These are phyloP conservation scores for Cryptomyrus ogoouensis DNA, from an alignment of 2,113 vertebrate genomes.

Conservation along the genomic window DNA sequence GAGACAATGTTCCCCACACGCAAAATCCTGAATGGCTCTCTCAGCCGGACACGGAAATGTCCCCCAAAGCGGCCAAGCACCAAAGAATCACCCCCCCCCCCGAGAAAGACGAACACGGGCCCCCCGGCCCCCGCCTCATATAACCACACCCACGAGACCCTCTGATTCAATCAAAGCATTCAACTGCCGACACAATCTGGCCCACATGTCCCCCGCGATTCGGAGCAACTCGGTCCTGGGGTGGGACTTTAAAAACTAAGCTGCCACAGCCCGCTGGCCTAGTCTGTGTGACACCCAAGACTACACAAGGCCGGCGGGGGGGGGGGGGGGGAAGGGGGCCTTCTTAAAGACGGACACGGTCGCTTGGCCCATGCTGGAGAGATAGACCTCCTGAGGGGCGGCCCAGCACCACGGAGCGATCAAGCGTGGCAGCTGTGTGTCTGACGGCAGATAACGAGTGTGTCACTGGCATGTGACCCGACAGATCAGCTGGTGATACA, in stretches of 20 bases:
- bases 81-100: background rate
- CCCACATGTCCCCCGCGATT: background rate
- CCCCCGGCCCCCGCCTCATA: background rate
- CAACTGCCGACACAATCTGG: background rate
- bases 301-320: background rate
- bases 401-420: background rate
- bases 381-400: background rate
- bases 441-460: slow-evolving; percentile 16
- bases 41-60: slow-evolving; percentile 27
- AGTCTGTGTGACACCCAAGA: background rate
- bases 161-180: slow-evolving; percentile 25
- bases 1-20: slow-evolving; percentile 49
- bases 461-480: slow-evolving; percentile 20
- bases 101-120: background rate
- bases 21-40: slow-evolving; percentile 40
- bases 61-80: slow-evolving; percentile 42
- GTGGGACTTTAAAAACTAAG: background rate
- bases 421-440: background rate
- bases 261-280: background rate
- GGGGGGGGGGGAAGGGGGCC: background rate
- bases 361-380: background rate
- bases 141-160: background rate
- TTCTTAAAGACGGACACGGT: background rate
- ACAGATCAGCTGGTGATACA: slow-evolving; percentile 36
- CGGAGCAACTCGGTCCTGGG: background rate